phyloP scores from a whole-genome alignment of 2,113 vertebrate species.

The Channa maculata region DNA sequence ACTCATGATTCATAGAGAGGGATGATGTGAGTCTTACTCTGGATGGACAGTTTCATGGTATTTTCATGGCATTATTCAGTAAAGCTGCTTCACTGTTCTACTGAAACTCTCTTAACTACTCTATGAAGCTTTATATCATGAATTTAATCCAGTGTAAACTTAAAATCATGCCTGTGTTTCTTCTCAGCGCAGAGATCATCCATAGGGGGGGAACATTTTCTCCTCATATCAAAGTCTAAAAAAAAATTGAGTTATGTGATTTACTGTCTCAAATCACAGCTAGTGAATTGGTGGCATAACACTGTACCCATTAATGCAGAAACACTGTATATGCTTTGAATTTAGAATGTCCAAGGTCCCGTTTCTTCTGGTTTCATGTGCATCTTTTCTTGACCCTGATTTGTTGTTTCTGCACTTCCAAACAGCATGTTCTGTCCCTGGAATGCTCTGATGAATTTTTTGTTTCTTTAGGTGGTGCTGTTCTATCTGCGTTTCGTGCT shows the following conservation, averaged over 20 bases:
- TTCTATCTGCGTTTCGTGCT: background rate
- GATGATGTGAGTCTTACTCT: conserved; percentile 51
- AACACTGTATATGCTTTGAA: background rate
- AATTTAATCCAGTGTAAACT: background rate
- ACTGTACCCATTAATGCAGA: background rate
- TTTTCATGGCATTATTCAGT: background rate
- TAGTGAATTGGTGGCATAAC: background rate
- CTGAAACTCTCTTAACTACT: background rate
- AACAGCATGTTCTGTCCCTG: background rate
- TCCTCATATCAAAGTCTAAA: background rate
- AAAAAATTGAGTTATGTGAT: background rate
- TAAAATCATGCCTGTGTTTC: background rate
- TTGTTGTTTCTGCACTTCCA: background rate
- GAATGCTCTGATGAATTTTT: background rate
- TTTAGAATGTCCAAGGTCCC: background rate
- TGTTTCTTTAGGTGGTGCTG: conserved; percentile 34
- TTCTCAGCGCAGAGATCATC: too few species aligned
- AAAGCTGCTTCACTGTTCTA: conserved; percentile 3
- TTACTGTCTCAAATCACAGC: background rate
- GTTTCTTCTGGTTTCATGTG: conserved; percentile 11
- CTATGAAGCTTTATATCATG: background rate
- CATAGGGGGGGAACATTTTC: background rate
- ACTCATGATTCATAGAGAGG: conserved; percentile 62
- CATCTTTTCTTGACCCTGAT: background rate
- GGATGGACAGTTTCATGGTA: conserved; percentile 30